These are phyloP conservation scores for Falco punctatus DNA, from an alignment of 2,113 vertebrate species.

Conservation along the genomic window DNA sequence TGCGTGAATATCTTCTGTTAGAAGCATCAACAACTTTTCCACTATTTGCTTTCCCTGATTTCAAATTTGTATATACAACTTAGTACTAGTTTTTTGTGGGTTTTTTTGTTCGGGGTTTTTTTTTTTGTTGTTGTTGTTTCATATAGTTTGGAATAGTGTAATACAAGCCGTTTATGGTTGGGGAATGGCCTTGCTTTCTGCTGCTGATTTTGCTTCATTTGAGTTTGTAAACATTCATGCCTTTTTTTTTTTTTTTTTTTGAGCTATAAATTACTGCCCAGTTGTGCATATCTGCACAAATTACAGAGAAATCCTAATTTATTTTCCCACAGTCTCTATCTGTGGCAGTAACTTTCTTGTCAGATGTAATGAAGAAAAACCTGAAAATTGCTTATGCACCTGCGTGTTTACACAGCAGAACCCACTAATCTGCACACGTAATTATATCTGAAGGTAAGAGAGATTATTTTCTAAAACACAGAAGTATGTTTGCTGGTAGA, in stretches of 20 bases:
- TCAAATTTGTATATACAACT: background rate
- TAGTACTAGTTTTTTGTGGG: background rate
- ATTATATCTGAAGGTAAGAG: constrained; percentile 50
- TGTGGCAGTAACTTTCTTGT: constrained; percentile 53
- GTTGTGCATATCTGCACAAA: background rate
- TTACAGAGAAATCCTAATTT: constrained; percentile 33
- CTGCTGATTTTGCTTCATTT: constrained; percentile 38
- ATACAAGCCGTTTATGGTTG: background rate
- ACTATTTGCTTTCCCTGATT: constrained; percentile 28
- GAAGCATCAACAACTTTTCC: background rate
- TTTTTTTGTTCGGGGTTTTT: background rate
- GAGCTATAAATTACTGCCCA: constrained; percentile 4
- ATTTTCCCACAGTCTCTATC: constrained; percentile 31
- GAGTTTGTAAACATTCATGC: background rate
- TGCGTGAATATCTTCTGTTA: background rate
- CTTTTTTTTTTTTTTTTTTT: background rate
- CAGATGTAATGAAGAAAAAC: constrained; percentile 61
- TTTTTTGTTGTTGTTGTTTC: background rate
- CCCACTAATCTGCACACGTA: constrained; percentile 58
- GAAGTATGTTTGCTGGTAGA: constrained; percentile 65
- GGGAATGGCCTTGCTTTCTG: constrained; percentile 31
- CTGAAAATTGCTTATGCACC: constrained; percentile 50
- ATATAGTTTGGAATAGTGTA: background rate
- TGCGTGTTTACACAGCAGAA: constrained; percentile 60
- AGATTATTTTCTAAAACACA: constrained; percentile 59